Conservation (phyloP, 2,113 vertebrate species). For the Gasterosteus aculeatus region DNA sequence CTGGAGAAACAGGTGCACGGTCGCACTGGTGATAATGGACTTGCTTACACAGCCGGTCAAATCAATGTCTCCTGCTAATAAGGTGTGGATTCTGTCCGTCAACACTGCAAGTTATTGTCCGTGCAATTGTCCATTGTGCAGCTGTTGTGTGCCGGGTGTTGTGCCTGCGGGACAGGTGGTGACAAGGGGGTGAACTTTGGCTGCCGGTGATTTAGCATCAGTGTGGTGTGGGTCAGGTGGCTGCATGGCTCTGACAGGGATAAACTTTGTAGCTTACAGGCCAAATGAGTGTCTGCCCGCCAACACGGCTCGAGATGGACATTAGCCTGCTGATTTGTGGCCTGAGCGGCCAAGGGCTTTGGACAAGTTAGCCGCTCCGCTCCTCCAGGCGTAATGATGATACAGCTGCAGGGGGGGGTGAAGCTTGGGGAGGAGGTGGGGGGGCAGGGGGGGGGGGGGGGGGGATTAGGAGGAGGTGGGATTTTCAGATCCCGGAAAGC, state of each 20-base stretch:
- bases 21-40: slow-evolving; percentile 70
- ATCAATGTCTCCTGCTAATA: slow-evolving; percentile 68
- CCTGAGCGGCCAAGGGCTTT: slow-evolving; percentile 67
- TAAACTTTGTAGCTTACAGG: slow-evolving; percentile 65
- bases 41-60: slow-evolving; percentile 55
- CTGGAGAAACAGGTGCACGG: slow-evolving; percentile 45
- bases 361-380: slow-evolving; percentile 65
- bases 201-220: slow-evolving; percentile 70
- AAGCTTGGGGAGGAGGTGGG: slow-evolving; percentile 20
- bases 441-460: slow-evolving; percentile 30
- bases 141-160: too few relatives aligned
- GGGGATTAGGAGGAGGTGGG: slow-evolving; percentile 29
- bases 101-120: slow-evolving; percentile 65
- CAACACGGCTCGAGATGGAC: slow-evolving; percentile 76
- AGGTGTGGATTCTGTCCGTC: slow-evolving; percentile 65
- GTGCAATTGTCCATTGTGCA: slow-evolving; percentile 2
- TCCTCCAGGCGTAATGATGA: slow-evolving; percentile 71
- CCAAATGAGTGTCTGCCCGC: slow-evolving; percentile 72
- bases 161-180: slow-evolving; percentile 38
- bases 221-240: slow-evolving; percentile 67
- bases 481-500: slow-evolving; percentile 55
- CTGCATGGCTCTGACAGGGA: slow-evolving; percentile 68
- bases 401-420: slow-evolving; percentile 53
- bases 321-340: slow-evolving; percentile 79
- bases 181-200: slow-evolving; percentile 69